Evolutionary conservation across 1,140 invertebrate species (phyloP), one percentile per base, ranked within the genome.

Genomic region (Rhopalosiphum padi): DNA sequence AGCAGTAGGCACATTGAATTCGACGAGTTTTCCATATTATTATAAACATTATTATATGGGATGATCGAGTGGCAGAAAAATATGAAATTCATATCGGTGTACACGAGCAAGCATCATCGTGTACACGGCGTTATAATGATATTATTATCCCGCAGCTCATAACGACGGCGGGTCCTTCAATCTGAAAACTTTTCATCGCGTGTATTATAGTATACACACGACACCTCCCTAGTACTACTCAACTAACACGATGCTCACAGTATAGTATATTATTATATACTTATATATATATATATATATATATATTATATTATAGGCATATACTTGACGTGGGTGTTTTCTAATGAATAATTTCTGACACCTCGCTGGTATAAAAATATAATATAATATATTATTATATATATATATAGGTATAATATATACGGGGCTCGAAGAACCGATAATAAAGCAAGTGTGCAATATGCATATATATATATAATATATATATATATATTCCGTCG

Each of bases 101-200:
- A 43, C 41, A 86, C 30, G 4, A 41, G 41, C 41, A 41, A 41
- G 41, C 41, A 41, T 41, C 41, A 41, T 41, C 41, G 25, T 86
- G 37, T 46, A 43, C 41, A 86, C 30, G 5, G 23, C 22, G 0
- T 3, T 37, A 83, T 83, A 37, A 85, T 41, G 37, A 85, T 87
- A 48, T 48, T 35, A 35, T n/a, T 87, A 48, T 87, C 30, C 87
- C 48, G 41, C 37, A 11, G 41, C 83, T 35, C 18, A 18, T n/a
- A 18, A 7, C 15, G 25, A 22, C 88, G 86, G 3, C 88, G 51
- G 15, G 48, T 89, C 88, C 35, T 89, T 89, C 48, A 55, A 55
- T 37, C 51, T 35, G 88, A 48, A 89, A 89, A 89, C 51, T 89
- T 89, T 89, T 89, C 87, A 53, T 35, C 88, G 48, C 46, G 8